Base-by-base conservation (phyloP, 92 coral and sea anemone genomes). In the Palythoa caribaeorum region DNA sequence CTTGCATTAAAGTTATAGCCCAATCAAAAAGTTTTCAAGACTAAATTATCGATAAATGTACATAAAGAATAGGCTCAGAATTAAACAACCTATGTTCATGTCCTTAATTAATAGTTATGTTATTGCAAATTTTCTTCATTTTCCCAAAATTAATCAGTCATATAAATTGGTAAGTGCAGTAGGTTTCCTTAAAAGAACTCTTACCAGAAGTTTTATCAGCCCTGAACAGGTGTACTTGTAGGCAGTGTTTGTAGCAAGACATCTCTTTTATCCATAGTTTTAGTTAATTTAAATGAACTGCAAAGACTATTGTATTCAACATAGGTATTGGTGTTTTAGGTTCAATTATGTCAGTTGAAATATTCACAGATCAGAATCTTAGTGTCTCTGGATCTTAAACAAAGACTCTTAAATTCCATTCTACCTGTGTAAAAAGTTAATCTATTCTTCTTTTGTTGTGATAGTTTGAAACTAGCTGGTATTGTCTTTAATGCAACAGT, bases 1-100 rank as follows among this genome's bases (percentile, higher is more conserved):
- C 74, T 66, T 81, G 86, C 60, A 19, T 21, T 8, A 66, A 66
- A 81, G 86, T 48, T 21, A 19, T 44, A 3, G 86, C 74, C 75
- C 59, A 47, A 68, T 81, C 66, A 69, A 65, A 9, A 44, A 7
- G 38, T 81, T 48, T 16, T 60, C 51, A 47, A 21, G 21, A 9
- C 52, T 81, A 68, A 65, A 20, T 65, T 44, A 65, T 40, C 48
- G 20, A 47, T 44, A 54, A 65, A 7, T 65, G 75, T 81, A 48
- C 40, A 65, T 47, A 47, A 35, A 48, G 28, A 19, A 65, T 17
- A 17, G 20, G 20, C 19, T 63, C 21, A 17, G 8, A 19, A 11
- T 55, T 9, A 17, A 17, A 20, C 70, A 17, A 63, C 8, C 37
- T 6, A n/a, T 63, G 19, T 63, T 63, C 19, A n/a, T 35, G 19